phyloP scores from a whole-genome alignment of 2,113 vertebrate genomes.

The Pachypanchax playfairii region DNA sequence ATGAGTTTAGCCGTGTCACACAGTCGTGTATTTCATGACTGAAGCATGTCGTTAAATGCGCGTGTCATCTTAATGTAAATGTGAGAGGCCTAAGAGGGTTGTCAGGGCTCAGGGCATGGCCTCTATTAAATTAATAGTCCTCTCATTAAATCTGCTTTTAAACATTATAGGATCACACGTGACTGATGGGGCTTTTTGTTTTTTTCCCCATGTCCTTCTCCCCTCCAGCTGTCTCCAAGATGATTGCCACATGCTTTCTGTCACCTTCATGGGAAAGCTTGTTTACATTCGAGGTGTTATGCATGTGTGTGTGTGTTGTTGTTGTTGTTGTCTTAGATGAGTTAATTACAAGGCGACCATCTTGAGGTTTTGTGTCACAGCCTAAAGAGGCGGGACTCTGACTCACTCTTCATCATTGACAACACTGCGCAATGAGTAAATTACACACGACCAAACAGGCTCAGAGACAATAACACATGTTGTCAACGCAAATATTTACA shows the following conservation, averaged over 20 bases:
- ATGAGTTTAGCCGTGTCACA: constrained; percentile 10
- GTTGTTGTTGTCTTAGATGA: constrained; percentile 25
- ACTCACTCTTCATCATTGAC: constrained; percentile 64
- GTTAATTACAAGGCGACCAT: constrained; percentile 61
- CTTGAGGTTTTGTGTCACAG: constrained; percentile 33
- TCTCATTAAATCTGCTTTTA: constrained; percentile 35
- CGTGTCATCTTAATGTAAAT: constrained; percentile 28
- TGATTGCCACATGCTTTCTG: constrained; percentile 10
- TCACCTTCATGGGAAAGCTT: constrained; percentile 2
- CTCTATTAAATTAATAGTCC: constrained; percentile 20
- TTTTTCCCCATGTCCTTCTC: background rate
- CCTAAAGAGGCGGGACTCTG: constrained; percentile 44
- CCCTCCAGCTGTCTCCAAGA: background rate
- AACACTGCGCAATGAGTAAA: constrained; percentile 37
- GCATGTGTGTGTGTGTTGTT: constrained; percentile 13
- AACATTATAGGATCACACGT: constrained; percentile 31
- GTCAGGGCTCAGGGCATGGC: background rate
- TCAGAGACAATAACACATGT: constrained; percentile 47
- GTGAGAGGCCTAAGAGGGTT: background rate
- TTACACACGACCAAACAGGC: constrained; percentile 38
- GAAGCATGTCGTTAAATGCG: constrained; percentile 6
- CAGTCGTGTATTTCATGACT: constrained; percentile 29
- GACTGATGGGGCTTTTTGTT: background rate
- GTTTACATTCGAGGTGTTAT: constrained; percentile 19
- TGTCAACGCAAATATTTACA: constrained; percentile 54